Conservation (phyloP, 2,113 vertebrate genomes). For the Mastomys natalensis region DNA sequence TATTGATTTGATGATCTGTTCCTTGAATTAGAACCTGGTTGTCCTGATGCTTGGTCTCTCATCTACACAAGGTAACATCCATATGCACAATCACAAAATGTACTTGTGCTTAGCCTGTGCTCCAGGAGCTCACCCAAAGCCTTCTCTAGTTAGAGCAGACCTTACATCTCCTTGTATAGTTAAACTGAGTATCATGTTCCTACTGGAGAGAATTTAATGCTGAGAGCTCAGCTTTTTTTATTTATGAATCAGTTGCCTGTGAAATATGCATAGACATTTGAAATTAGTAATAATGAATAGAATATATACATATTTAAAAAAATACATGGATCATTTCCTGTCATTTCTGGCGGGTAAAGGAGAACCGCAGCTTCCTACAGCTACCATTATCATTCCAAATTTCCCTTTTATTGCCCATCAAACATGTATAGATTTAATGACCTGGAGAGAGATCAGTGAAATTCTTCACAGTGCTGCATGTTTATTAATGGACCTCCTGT, state of each 20-base stretch:
- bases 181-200: slow-evolving; percentile 25
- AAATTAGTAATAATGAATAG: slow-evolving; percentile 73
- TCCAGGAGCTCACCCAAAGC: slow-evolving; percentile 37
- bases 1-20: slow-evolving; percentile 56
- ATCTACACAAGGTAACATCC: background rate
- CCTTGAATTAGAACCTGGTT: slow-evolving; percentile 50
- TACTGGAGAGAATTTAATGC: slow-evolving; percentile 34
- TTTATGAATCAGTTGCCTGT: slow-evolving; percentile 71
- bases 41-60: slow-evolving; percentile 32
- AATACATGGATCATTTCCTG: slow-evolving; percentile 62
- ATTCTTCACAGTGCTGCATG: slow-evolving; percentile 76
- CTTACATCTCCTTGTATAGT: slow-evolving; percentile 33
- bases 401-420: slow-evolving; percentile 79
- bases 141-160: background rate
- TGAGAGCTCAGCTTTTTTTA: slow-evolving; percentile 68
- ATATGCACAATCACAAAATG: slow-evolving; percentile 5
- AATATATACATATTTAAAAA: slow-evolving; percentile 70
- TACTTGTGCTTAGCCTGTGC: slow-evolving; percentile 54
- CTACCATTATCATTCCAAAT: slow-evolving; percentile 62
- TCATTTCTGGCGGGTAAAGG: slow-evolving; percentile 63
- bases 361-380: slow-evolving; percentile 10
- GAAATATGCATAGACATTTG: slow-evolving; percentile 66
- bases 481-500: slow-evolving; percentile 80
- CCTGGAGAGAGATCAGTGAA: slow-evolving; percentile 78
- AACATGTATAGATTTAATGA: slow-evolving; percentile 81